Conservation (phyloP, 1,140 invertebrate genomes). For the Listronotus bonariensis region DNA sequence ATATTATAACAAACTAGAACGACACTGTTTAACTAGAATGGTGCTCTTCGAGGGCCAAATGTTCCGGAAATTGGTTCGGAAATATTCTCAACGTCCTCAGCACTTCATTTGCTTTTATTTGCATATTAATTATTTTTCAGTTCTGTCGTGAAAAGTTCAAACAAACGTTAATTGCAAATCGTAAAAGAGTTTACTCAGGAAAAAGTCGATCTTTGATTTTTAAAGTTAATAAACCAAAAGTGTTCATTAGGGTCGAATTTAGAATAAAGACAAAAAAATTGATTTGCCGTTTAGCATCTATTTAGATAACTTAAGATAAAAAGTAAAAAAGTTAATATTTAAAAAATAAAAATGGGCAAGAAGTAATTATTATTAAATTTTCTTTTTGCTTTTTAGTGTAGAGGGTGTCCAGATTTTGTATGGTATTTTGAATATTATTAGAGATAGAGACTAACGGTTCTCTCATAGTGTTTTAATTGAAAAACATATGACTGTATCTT, state of each 20-base stretch:
- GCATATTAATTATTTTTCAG: slow-evolving; percentile 45
- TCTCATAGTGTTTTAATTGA: too few species aligned
- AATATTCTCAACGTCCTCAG: slow-evolving; percentile 42
- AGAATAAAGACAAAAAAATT: neutral
- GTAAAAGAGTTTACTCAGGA: slow-evolving; percentile 12
- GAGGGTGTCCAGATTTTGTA: too few species aligned
- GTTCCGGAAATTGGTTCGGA: slow-evolving; percentile 49
- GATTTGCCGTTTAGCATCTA: neutral
- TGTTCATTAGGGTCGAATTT: neutral
- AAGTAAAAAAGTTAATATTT: too few species aligned
- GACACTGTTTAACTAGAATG: slow-evolving; percentile 13
- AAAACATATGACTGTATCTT: too few species aligned
- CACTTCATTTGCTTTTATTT: slow-evolving; percentile 47
- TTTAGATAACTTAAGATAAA: too few species aligned
- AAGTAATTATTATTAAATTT: too few species aligned
- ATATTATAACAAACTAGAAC: neutral
- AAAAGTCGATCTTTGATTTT: slow-evolving; percentile 33
- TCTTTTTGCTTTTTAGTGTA: too few species aligned
- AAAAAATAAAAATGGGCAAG: too few species aligned
- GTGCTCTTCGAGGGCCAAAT: slow-evolving; percentile 40
- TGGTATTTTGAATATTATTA: too few species aligned
- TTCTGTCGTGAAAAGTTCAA: slow-evolving; percentile 26
- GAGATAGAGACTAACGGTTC: too few species aligned
- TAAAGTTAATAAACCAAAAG: slow-evolving; percentile 12
- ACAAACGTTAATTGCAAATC: slow-evolving; percentile 34